Percentiles rank a stretch among this genome's conserved stretches.
Evolutionary conservation across 2,797 vertebrate genomes (phyloP).

Genomic region (Sciurus vulgaris): DNA sequence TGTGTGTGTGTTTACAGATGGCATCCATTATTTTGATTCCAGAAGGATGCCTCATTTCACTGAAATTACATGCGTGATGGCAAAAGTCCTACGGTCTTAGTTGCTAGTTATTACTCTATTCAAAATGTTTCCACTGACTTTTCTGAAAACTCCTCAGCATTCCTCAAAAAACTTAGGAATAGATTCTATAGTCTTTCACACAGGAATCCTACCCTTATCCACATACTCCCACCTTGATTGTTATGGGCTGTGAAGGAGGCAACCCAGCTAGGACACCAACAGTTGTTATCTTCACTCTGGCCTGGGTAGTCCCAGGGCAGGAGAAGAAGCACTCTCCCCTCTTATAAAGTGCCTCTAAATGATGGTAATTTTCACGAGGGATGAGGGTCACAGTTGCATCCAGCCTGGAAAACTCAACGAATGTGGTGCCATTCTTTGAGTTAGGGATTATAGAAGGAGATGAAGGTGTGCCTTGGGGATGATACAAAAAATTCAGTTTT

Average conservation of each 20-base stretch:
- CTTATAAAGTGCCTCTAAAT: neutral
- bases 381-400: neutral
- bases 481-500: neutral
- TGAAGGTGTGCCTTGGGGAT: neutral
- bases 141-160: neutral
- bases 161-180: neutral
- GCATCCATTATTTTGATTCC: neutral
- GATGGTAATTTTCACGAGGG: neutral
- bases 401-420: neutral
- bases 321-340: neutral
- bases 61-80: neutral
- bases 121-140: neutral
- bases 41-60: neutral
- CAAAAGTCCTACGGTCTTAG: neutral
- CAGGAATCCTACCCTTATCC: neutral
- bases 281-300: neutral
- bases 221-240: neutral
- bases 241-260: neutral
- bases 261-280: neutral
- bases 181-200: neutral
- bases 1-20: neutral
- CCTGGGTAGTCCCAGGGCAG: fast-evolving
- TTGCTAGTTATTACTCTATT: neutral
- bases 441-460: neutral
- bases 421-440: neutral